Conservation (phyloP, 2,797 vertebrate genomes). For the Onychomys torridus region DNA sequence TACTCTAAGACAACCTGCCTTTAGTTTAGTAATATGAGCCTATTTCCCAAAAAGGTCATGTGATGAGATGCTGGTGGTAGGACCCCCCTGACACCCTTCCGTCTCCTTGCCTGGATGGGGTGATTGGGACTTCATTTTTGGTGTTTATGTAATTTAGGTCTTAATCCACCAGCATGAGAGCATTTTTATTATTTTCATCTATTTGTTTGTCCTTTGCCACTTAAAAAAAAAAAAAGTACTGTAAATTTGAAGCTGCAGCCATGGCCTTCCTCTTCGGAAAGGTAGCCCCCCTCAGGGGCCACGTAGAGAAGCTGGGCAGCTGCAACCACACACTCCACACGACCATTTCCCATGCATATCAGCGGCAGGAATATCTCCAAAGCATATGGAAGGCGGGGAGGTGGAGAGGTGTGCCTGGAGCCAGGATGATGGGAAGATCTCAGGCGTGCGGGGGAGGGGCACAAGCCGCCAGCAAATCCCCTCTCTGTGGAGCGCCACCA, state of each 20-base stretch:
- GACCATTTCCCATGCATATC: background rate
- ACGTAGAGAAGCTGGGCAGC: background rate
- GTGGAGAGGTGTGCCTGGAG: conserved; percentile 22
- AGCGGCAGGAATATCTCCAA: conserved; percentile 60
- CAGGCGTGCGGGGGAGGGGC: background rate
- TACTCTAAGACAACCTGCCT: background rate
- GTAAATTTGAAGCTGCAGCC: background rate
- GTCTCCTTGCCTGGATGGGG: fast-evolving
- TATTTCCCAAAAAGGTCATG: background rate
- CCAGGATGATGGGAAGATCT: conserved; percentile 28
- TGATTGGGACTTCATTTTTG: background rate
- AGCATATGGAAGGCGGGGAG: background rate
- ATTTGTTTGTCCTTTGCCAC: background rate
- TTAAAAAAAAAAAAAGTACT: background rate
- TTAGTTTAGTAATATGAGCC: background rate
- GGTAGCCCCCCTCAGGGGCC: background rate
- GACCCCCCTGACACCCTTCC: fast-evolving
- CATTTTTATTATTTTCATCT: background rate
- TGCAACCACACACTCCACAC: fast-evolving
- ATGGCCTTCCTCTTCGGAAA: background rate
- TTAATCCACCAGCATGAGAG: background rate
- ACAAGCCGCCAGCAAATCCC: conserved; percentile 67
- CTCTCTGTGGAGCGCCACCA: conserved; percentile 58
- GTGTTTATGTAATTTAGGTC: background rate
- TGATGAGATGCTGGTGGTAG: background rate